Evolutionary conservation across 1,140 invertebrate genomes (phyloP).

Genomic region (Macrobrachium nipponense): DNA sequence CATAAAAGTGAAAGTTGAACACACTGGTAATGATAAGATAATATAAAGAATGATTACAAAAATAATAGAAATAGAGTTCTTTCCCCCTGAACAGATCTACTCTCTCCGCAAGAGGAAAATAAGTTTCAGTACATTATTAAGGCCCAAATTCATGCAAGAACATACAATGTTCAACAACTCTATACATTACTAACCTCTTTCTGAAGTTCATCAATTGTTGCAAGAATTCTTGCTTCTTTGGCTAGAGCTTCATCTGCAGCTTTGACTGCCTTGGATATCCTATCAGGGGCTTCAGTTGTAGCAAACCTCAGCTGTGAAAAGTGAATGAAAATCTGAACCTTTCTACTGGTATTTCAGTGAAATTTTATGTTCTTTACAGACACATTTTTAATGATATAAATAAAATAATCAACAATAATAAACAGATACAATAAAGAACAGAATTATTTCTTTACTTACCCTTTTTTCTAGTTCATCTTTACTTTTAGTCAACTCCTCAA

Average conservation of each 20-base stretch:
- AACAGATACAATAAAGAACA: background rate
- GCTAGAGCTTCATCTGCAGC: conserved; percentile 72
- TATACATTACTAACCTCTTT: background rate
- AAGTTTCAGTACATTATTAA: too few species aligned
- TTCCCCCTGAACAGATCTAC: too few species aligned
- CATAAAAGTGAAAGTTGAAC: too few species aligned
- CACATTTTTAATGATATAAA: background rate
- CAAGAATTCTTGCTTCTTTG: conserved; percentile 71
- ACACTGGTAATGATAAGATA: too few species aligned
- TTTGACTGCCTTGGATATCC: conserved; percentile 73
- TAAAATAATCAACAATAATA: background rate
- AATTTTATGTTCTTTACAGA: background rate
- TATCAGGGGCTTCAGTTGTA: conserved; percentile 73
- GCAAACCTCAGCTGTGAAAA: conserved; percentile 73
- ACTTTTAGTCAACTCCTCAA: conserved; percentile 68
- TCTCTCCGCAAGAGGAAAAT: too few species aligned
- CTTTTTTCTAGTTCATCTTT: conserved; percentile 72
- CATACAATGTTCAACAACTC: background rate
- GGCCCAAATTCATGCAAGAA: background rate
- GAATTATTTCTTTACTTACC: conserved; percentile 67
- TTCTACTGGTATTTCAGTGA: background rate
- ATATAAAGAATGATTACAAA: too few species aligned
- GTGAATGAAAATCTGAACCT: conserved; percentile 27
- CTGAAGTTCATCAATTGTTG: conserved; percentile 68
- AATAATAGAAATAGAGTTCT: too few species aligned